Conservation (phyloP, 1,140 invertebrate genomes). For the Brachionus plicatilis region DNA sequence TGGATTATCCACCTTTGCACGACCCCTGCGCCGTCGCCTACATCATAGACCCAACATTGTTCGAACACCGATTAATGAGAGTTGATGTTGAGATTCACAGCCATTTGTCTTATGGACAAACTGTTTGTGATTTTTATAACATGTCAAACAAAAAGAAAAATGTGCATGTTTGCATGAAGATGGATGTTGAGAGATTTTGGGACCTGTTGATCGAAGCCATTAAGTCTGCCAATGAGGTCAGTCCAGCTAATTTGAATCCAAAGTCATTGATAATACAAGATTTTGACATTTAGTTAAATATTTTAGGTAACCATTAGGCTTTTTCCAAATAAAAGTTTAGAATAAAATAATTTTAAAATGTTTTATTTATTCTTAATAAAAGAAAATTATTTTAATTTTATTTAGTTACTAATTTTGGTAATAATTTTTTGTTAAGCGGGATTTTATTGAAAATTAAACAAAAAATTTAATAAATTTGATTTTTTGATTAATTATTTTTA, state of each 20-base stretch:
- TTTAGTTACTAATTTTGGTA: too few species aligned
- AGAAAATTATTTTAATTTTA: neutral
- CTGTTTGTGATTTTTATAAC: conserved; percentile 37
- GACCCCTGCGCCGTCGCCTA: conserved; percentile 29
- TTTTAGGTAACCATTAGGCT: neutral
- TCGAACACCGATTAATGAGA: conserved; percentile 26
- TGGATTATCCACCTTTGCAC: conserved; percentile 31
- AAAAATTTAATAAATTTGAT: too few species aligned
- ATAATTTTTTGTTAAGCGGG: too few species aligned
- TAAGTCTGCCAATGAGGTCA: neutral
- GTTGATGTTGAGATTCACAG: conserved; percentile 34
- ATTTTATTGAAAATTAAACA: too few species aligned
- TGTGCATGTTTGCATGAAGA: conserved; percentile 23
- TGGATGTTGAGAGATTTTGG: conserved; percentile 33
- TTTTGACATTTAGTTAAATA: neutral
- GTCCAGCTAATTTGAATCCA: conserved; percentile 32
- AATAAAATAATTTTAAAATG: neutral
- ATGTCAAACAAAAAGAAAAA: conserved; percentile 28
- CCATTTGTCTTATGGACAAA: conserved; percentile 32
- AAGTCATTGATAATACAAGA: neutral
- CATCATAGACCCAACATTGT: neutral
- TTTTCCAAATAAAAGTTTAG: neutral
- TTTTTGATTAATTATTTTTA: too few species aligned
- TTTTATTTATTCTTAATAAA: neutral
- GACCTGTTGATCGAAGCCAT: conserved; percentile 7